A percentile compares a stretch with the other conserved stretches of the same genome.
Conservation (phyloP, 2,888 invertebrate species). For the Glaucopsyche alexis region DNA sequence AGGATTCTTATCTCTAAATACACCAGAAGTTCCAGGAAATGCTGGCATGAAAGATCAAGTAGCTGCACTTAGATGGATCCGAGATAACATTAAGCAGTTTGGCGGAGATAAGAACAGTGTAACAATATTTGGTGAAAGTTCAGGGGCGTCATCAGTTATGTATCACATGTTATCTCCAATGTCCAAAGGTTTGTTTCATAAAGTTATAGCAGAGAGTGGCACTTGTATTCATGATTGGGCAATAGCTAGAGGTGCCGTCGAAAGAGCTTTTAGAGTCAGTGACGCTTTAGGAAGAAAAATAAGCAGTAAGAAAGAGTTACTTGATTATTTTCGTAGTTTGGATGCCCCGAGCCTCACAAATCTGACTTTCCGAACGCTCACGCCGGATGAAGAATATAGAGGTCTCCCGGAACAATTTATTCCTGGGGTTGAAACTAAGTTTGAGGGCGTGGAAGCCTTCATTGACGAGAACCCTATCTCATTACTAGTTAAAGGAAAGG, state of each 20-base stretch:
- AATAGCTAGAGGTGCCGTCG: conserved; percentile 44
- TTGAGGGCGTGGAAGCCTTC: conserved; percentile 50
- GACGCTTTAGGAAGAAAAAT: conserved; percentile 56
- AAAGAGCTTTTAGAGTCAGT: conserved; percentile 54
- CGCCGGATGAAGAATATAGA: conserved; percentile 51
- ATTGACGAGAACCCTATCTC: conserved; percentile 50
- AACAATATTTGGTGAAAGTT: conserved; percentile 67
- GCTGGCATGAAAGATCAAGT: conserved; percentile 66
- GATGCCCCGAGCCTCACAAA: conserved; percentile 50
- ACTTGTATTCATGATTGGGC: conserved; percentile 56
- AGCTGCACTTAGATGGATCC: conserved; percentile 56
- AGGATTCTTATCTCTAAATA: conserved; percentile 52
- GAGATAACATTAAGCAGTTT: conserved; percentile 55
- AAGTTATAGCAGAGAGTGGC: conserved; percentile 65
- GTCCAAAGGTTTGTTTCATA: conserved; percentile 62
- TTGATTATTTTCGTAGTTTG: conserved; percentile 49
- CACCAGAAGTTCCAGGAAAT: conserved; percentile 60
- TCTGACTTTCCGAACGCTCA: conserved; percentile 47
- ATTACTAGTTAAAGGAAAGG: conserved; percentile 47
- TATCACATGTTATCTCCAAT: conserved; percentile 64
- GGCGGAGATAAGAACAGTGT: conserved; percentile 60
- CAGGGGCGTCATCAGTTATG: conserved; percentile 60
- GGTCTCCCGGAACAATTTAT: conserved; percentile 54
- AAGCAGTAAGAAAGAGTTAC: conserved; percentile 48
- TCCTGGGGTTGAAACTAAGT: conserved; percentile 57